Evolutionary conservation across 2,797 vertebrate genomes (phyloP), one percentile per base, ranked within the genome.

Genomic region (Acipenser transmontanus): DNA sequence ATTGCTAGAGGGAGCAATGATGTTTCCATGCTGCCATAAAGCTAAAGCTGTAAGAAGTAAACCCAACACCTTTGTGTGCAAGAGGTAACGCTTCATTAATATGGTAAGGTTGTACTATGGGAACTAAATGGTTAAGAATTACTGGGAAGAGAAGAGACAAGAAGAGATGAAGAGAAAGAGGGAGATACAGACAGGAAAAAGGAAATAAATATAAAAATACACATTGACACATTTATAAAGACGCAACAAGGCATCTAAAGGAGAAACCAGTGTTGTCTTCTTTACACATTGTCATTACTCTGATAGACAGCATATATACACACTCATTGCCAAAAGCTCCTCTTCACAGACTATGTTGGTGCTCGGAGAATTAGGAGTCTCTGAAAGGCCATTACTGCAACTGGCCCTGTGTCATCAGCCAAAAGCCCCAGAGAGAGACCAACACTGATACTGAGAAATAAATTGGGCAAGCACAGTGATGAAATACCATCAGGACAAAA

Each of bases 401-500:
- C 67, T 76, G 84, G 81, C 70, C 77, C 76, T 63, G 77, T 74
- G 85, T 87, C 87, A 81, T 78, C 77, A 78, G 83, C 77, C 34
- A 79, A 4, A 80, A 79, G 79, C 91, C 88, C 89, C 65, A 56
- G 90, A 87, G 93, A 86, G 77, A 13, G 8, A 73, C 76, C 76
- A 60, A 49, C 54, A 68, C 72, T 50, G 59, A 80, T 87, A 80
- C 86, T 80, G 84, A 84, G 80, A 86, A 86, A 77, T 47, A 69
- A 7, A 11, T 48, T 71, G 76, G 73, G 69, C 66, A 73, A 75
- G 72, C 66, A 74, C 66, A 59, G 70, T 1, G 68, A 77, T 74
- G 74, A 82, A 87, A 82, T 68, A 61, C 76, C 76, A 80, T 72
- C 67, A 64, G 76, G 83, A 83, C 69, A 82, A 85, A 89, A 34